Base-by-base conservation (phyloP, 2,113 vertebrate genomes). In the Candoia aspera region DNA sequence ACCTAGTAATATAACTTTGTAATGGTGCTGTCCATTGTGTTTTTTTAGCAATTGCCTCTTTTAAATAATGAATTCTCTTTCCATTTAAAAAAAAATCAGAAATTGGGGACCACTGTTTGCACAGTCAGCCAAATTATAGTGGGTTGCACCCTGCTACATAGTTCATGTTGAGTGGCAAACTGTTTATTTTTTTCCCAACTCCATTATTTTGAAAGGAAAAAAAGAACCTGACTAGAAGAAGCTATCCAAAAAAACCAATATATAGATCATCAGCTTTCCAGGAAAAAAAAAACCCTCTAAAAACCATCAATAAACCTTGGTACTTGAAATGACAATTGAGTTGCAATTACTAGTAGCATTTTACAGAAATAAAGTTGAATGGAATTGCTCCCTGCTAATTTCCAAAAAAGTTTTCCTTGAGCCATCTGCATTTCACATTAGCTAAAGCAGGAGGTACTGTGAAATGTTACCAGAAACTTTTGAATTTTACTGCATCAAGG, bases 21-120 rank as follows among this genome's bases (percentile, higher is more conserved):
- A 98, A 98, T 97, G 98, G 98, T 98, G 98, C 98, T 99, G 98
- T 98, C 98, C 97, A 98, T 98, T 97, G 96, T 98, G 90, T 96
- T 97, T 97, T 98, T 98, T 97, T 97, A 97, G 96, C 97, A 96
- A 97, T 96, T 97, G 96, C 97, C 97, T 98, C 96, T 97, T 97
- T 97, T 96, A 97, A 97, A 97, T 94, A 55, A 79, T 90, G 95
- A 93, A 95, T 95, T 97, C 93, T 95, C 23, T 95, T 96, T 94
- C 95, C 94, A 93, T 96, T n/a, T 93, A 96, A 96, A 97, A 96
- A 94, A 96, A 97, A 92, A 97, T 94, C 95, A 79, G 93, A 96
- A 96, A 93, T 98, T 95, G 98, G 98, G 91, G 98, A 97, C 98
- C 98, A 98, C 97, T 97, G 95, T 96, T 98, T 97, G 93, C 95